Conservation (phyloP, 2,113 vertebrate genomes). For the Muntiacus muntjak region DNA sequence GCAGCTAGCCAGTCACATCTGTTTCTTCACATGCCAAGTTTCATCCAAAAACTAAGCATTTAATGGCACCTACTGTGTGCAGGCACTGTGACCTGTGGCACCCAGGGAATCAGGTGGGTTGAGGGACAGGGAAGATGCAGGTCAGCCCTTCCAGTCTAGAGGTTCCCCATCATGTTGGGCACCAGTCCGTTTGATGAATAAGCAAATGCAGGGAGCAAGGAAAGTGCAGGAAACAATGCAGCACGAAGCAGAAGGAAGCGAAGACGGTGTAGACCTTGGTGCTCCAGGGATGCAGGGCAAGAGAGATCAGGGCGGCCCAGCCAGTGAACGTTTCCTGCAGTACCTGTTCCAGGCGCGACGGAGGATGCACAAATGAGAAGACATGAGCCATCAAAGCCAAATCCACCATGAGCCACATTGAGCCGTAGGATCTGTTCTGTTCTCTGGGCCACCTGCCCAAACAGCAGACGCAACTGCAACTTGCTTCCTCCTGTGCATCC, state of each 20-base stretch:
- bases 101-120: accelerated
- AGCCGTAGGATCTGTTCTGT: neutral
- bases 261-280: accelerated
- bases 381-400: neutral
- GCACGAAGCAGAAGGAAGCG: too few species aligned
- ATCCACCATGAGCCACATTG: neutral
- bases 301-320: neutral
- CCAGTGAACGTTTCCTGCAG: accelerated
- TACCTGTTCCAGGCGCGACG: neutral
- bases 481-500: neutral
- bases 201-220: neutral
- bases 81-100: neutral
- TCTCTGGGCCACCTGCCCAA: neutral
- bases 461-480: neutral
- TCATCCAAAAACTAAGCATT: neutral
- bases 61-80: neutral
- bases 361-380: neutral
- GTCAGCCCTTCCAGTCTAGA: neutral
- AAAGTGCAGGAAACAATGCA: too few species aligned
- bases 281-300: neutral
- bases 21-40: neutral
- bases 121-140: neutral
- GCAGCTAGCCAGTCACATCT: neutral
- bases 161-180: accelerated
- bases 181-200: neutral